These are phyloP conservation scores for Drosophila borealis DNA, from an alignment of 2,888 invertebrate species.

Conservation along the genomic window DNA sequence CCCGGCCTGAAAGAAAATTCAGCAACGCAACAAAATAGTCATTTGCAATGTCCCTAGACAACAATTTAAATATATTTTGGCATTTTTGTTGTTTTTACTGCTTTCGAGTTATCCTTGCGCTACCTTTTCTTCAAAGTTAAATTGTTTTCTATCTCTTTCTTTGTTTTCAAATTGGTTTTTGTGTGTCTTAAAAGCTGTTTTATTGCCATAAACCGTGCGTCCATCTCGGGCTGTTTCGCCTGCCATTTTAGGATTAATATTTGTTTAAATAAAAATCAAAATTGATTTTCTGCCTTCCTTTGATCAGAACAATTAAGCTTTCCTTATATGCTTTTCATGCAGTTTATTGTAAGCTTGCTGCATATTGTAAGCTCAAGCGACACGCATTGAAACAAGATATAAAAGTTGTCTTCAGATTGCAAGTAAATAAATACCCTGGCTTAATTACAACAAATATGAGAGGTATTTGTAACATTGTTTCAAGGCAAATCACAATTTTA, in stretches of 20 bases:
- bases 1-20: neutral
- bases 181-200: slow-evolving; percentile 49
- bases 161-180: slow-evolving; percentile 19
- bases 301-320: slow-evolving; percentile 49
- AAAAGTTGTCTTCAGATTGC: neutral
- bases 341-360: slow-evolving; percentile 43
- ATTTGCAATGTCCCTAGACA: slow-evolving; percentile 45
- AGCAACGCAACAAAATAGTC: slow-evolving; percentile 16
- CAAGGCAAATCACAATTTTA: too few relatives aligned
- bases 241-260: slow-evolving; percentile 13
- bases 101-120: slow-evolving; percentile 22
- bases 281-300: slow-evolving; percentile 71
- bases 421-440: neutral
- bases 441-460: too few relatives aligned
- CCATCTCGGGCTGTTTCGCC: slow-evolving; percentile 7
- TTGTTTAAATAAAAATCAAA: slow-evolving; percentile 24
- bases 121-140: slow-evolving; percentile 14
- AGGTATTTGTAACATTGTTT: too few relatives aligned
- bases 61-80: slow-evolving; percentile 70
- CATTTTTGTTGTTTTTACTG: slow-evolving; percentile 31
- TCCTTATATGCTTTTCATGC: slow-evolving; percentile 16
- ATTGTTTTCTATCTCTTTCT: slow-evolving; percentile 7
- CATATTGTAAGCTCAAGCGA: slow-evolving; percentile 31
- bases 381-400: slow-evolving; percentile 2
- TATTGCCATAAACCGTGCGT: slow-evolving; percentile 57